Percentiles rank a stretch among this genome's conserved stretches.
phyloP scores from a whole-genome alignment of 53 echinoderm and acorn worm species.

The Temnopleurus reevesii region DNA sequence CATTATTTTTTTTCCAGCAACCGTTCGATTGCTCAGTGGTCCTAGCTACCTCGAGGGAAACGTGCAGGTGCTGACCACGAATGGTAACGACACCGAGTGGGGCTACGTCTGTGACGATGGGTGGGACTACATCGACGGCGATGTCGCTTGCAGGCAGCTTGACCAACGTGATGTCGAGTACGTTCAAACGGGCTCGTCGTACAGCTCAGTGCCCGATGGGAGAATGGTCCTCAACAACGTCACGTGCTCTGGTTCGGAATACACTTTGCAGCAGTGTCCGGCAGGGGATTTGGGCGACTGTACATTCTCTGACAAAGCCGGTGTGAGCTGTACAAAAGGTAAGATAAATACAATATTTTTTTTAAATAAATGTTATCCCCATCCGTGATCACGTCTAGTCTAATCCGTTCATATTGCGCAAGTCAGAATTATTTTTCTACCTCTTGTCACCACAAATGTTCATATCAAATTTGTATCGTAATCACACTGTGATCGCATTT shows the following conservation, averaged over 20 bases:
- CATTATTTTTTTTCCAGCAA: background rate
- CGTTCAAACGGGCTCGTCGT: background rate
- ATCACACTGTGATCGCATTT: too few relatives aligned
- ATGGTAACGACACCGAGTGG: conserved; percentile 64
- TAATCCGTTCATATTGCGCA: too few relatives aligned
- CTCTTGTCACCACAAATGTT: too few relatives aligned
- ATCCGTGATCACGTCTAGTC: too few relatives aligned
- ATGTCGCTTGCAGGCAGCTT: conserved; percentile 63
- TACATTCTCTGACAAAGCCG: conserved; percentile 19
- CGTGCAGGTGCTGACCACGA: conserved; percentile 60
- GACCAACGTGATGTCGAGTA: conserved; percentile 39
- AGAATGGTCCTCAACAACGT: conserved; percentile 34
- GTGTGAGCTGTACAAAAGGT: conserved; percentile 52
- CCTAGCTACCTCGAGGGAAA: conserved; percentile 61
- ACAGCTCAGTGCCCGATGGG: background rate
- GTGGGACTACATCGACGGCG: conserved; percentile 60
- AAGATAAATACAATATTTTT: background rate
- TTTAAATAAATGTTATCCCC: background rate
- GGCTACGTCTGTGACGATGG: conserved; percentile 62
- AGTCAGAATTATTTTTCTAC: too few relatives aligned
- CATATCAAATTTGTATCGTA: too few relatives aligned
- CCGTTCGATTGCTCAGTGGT: conserved; percentile 27
- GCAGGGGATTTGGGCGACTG: conserved; percentile 11
- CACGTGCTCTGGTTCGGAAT: conserved; percentile 46
- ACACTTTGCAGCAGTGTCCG: conserved; percentile 44